Percentiles rank a stretch among this genome's conserved stretches.
phyloP scores from a whole-genome alignment of 2,888 invertebrate species.

The Macaria liturata region DNA sequence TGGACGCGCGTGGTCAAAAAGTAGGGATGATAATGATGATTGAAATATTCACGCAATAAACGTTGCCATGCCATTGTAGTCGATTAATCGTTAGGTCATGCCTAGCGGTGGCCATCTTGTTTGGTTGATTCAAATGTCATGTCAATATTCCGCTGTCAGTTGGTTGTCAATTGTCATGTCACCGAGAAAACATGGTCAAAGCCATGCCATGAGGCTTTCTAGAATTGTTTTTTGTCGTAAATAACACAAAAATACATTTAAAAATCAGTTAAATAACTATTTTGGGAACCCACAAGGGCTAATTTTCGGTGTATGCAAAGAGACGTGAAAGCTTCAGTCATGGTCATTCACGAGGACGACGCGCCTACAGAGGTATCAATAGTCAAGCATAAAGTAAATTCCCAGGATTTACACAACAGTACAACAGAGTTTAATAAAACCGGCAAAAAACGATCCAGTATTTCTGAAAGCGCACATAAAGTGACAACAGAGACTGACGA shows the following conservation, averaged over 20 bases:
- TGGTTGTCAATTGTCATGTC: too few species aligned
- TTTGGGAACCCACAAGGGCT: too few species aligned
- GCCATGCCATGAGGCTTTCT: neutral
- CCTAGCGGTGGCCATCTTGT: conserved; percentile 15
- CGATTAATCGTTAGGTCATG: conserved; percentile 1
- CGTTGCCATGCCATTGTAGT: neutral
- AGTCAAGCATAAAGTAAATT: neutral
- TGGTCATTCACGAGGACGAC: conserved; percentile 55
- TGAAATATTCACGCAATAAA: too few species aligned
- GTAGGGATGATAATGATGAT: too few species aligned
- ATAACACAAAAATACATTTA: too few species aligned
- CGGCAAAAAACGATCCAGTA: neutral
- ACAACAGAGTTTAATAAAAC: neutral
- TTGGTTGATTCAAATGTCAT: neutral
- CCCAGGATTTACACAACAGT: neutral
- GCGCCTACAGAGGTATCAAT: conserved; percentile 41
- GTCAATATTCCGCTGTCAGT: neutral
- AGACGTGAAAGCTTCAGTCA: conserved; percentile 25
- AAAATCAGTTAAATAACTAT: too few species aligned
- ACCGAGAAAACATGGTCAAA: neutral
- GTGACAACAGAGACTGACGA: too few species aligned
- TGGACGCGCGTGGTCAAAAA: too few species aligned
- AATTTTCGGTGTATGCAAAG: neutral
- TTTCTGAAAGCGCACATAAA: too few species aligned
- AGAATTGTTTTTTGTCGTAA: too few species aligned